These are phyloP conservation scores for Micrasema minimum DNA, from an alignment of 1,140 invertebrate species.

Conservation along the genomic window DNA sequence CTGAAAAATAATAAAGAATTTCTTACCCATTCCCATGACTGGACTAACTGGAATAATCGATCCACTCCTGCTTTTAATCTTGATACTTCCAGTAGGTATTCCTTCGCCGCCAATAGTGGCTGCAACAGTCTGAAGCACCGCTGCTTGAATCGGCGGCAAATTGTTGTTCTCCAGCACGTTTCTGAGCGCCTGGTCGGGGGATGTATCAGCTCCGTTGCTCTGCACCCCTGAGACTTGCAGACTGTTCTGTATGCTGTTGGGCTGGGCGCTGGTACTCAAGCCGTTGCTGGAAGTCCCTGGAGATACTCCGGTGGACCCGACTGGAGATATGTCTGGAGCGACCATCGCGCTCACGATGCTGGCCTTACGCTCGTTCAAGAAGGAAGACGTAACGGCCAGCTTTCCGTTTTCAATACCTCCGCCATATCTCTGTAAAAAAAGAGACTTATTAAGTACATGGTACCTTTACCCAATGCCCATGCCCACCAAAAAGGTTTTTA, in stretches of 20 bases:
- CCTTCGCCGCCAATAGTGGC: slow-evolving; percentile 48
- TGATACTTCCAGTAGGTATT: slow-evolving; percentile 55
- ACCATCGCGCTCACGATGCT: slow-evolving; percentile 62
- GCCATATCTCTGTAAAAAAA: slow-evolving; percentile 35
- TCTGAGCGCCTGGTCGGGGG: slow-evolving; percentile 44
- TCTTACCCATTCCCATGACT: slow-evolving; percentile 65
- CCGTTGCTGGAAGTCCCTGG: slow-evolving; percentile 60
- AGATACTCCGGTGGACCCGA: slow-evolving; percentile 62
- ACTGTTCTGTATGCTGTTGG: neutral
- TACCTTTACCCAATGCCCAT: no score
- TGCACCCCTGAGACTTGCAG: slow-evolving; percentile 48
- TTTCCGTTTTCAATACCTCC: slow-evolving; percentile 60
- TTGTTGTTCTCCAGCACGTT: slow-evolving; percentile 59
- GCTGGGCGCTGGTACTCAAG: slow-evolving; percentile 53
- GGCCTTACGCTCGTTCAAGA: slow-evolving; percentile 60
- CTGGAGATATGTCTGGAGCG: slow-evolving; percentile 61
- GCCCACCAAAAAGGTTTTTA: no score
- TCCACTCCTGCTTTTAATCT: slow-evolving; percentile 64
- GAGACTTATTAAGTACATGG: no score
- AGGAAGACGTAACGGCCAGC: slow-evolving; percentile 59
- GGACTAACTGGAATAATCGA: slow-evolving; percentile 66
- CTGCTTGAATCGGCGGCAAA: slow-evolving; percentile 39
- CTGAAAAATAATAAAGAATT: no score
- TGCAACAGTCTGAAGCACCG: slow-evolving; percentile 28
- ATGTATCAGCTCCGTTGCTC: slow-evolving; percentile 51